Base-by-base conservation (phyloP, 2,113 vertebrate genomes). In the Dryoscopus gambensis region DNA sequence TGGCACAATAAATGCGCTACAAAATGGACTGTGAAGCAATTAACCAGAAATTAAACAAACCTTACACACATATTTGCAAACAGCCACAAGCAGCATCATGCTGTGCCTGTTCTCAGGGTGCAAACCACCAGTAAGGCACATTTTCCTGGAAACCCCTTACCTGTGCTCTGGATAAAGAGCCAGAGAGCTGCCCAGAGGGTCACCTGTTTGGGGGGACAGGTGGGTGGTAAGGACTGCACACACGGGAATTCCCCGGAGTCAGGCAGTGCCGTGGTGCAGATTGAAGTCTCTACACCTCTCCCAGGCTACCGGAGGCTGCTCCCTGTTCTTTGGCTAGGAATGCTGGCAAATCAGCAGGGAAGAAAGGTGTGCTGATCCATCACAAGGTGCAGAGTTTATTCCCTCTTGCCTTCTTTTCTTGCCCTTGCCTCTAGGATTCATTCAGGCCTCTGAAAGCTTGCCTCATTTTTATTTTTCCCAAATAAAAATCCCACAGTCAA, bases 401-500 rank as follows among this genome's bases (percentile, higher is more conserved):
- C 21, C 19, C 53, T 89, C 37, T 89, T 67, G 89, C 67, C 71
- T 94, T 83, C 63, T 87, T 81, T 81, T 91, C 70, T 90, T 89
- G 65, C 55, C 86, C 91, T 97, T 87, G 89, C 92, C 93, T 80
- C 53, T 73, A 46, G 94, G 79, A 87, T 56, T 93, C 75, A 89
- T 79, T 91, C 96, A 95, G 87, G 81, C 74, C 91, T 93, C 82
- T 78, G 59, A 79, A 89, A 94, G 31, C 31, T 95, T 95, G 94
- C 85, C 79, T 95, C 90, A 67, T 46, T 93, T 76, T 46, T 76
- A 91, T 92, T 96, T 97, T 92, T 95, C 90, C 93, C 14, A 47
- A 97, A 94, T 86, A 97, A 95, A 96, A 97, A 90, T 89, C 93
- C 94, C 90, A 93, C 5, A 44, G 81, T 88, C 63, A 92, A 86